A percentile compares a stretch with the other conserved stretches of the same genome.
phyloP scores from a whole-genome alignment of 2,113 vertebrate species.

The Kryptolebias marmoratus region DNA sequence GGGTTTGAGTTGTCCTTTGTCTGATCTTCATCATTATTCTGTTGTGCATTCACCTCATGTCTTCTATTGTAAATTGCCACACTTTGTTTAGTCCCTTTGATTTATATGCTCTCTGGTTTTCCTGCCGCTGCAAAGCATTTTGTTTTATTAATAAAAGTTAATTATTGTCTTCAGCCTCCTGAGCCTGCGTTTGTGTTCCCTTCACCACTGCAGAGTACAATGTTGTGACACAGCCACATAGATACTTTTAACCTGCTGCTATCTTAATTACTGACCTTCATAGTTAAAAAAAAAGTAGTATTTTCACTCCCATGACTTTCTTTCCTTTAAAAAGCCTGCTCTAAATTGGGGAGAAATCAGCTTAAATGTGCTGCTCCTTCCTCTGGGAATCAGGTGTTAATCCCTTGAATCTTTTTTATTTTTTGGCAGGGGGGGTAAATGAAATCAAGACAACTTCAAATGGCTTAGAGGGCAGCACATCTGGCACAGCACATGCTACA shows the following conservation, averaged over 20 bases:
- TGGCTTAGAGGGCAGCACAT: background rate
- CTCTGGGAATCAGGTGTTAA: background rate
- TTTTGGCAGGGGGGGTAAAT: background rate
- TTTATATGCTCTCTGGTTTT: background rate
- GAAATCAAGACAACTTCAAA: background rate
- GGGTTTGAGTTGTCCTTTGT: background rate
- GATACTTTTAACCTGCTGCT: background rate
- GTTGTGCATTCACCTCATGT: background rate
- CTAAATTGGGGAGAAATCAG: background rate
- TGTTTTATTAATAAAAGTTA: background rate
- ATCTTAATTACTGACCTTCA: background rate
- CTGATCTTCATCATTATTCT: background rate
- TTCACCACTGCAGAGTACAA: background rate
- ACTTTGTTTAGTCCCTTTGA: background rate
- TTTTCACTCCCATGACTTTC: background rate
- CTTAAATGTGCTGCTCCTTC: background rate
- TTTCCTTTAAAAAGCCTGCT: background rate
- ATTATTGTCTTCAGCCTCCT: background rate
- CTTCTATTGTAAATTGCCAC: background rate
- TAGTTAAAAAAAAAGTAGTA: background rate
- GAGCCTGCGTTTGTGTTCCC: background rate
- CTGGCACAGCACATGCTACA: background rate
- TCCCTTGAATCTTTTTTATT: background rate
- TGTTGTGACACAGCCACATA: background rate
- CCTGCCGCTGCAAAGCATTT: background rate